Evolutionary conservation across 2,888 invertebrate species (phyloP).

Genomic region (Cynaeus angustus): DNA sequence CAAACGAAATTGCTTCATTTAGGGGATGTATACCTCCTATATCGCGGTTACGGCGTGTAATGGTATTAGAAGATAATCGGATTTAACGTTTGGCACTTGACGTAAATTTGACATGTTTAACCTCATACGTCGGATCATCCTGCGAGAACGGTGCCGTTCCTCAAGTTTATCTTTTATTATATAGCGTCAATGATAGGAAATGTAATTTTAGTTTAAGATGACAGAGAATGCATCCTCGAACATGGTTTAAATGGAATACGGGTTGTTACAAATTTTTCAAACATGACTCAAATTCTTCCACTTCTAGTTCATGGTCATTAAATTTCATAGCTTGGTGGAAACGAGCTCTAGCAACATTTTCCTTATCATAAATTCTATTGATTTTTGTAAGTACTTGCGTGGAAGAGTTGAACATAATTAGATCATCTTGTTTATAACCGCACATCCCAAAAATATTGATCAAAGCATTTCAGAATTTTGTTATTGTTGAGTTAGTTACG

Average conservation of each 20-base stretch:
- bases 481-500: no score
- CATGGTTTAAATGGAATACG: background rate
- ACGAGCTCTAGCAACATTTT: no score
- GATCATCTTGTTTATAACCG: background rate
- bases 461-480: no score
- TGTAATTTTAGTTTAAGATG: background rate
- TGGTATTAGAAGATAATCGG: slow-evolving; percentile 47
- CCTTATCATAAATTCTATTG: no score
- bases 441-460: no score
- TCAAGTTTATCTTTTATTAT: slow-evolving; percentile 22
- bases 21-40: slow-evolving; percentile 30
- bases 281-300: background rate
- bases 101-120: slow-evolving; percentile 49
- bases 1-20: slow-evolving; percentile 42
- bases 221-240: background rate
- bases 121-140: slow-evolving; percentile 37
- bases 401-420: no score
- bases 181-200: slow-evolving; percentile 9
- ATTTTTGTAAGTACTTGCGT: no score
- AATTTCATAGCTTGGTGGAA: no score
- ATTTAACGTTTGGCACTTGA: slow-evolving; percentile 48
- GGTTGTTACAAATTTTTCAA: background rate
- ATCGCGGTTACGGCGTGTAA: slow-evolving; percentile 34
- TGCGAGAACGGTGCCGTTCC: slow-evolving; percentile 17
- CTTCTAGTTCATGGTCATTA: no score